phyloP scores from a whole-genome alignment of 2,797 vertebrate genomes.

The Trichosurus vulpecula region DNA sequence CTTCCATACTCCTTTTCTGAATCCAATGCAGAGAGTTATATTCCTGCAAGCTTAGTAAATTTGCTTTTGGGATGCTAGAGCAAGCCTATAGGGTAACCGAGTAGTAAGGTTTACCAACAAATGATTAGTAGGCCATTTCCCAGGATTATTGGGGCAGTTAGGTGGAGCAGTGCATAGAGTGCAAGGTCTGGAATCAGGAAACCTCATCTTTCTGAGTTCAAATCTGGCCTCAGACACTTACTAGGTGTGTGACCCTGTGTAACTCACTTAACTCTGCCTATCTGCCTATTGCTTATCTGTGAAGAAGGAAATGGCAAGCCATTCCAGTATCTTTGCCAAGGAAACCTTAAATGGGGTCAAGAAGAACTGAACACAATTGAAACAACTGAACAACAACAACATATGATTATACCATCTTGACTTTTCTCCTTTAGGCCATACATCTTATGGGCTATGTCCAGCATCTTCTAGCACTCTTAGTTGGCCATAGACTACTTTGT shows the following conservation, averaged over 20 bases:
- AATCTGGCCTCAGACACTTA: background rate
- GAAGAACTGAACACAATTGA: background rate
- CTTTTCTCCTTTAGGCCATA: background rate
- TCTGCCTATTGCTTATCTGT: background rate
- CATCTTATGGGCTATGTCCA: background rate
- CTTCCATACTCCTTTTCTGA: slow-evolving; percentile 37
- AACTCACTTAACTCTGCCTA: background rate
- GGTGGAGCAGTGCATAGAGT: background rate
- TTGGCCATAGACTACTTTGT: background rate
- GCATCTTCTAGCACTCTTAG: slow-evolving; percentile 3
- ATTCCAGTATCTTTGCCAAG: background rate
- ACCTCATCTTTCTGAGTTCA: background rate
- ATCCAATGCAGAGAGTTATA: slow-evolving; percentile 9
- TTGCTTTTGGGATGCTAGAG: background rate
- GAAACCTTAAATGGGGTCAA: background rate
- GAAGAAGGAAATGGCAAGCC: background rate
- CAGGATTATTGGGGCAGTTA: background rate
- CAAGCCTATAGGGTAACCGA: background rate
- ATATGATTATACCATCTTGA: background rate
- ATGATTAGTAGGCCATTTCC: background rate
- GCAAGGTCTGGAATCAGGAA: background rate
- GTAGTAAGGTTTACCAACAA: background rate
- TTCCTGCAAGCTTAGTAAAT: slow-evolving; percentile 35
- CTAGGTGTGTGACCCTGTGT: background rate
- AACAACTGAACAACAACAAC: background rate